A percentile compares a stretch with the other conserved stretches of the same genome.
These are phyloP conservation scores for Pharmacophagus antenor DNA, from an alignment of 2,888 invertebrate genomes.

Conservation along the genomic window DNA sequence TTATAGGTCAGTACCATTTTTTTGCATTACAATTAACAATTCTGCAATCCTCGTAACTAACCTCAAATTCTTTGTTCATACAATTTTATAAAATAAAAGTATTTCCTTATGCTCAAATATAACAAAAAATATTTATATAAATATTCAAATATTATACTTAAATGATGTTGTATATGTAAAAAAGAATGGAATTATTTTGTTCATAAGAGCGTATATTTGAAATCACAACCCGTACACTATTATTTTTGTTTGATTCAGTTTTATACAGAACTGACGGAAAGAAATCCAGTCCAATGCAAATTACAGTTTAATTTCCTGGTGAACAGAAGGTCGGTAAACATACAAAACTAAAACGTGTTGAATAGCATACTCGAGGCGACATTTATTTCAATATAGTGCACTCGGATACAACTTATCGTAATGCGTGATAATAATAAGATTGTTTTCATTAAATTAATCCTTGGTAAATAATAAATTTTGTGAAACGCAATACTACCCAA, in stretches of 20 bases:
- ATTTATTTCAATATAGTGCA: not conserved
- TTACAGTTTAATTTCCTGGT: slow-evolving; percentile 24
- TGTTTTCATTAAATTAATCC: not conserved
- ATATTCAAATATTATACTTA: not conserved
- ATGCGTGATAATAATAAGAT: not conserved
- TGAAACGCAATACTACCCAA: too few species aligned
- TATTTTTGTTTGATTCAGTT: not conserved
- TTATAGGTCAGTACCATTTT: slow-evolving; percentile 80
- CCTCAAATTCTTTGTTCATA: not conserved
- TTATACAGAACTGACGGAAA: slow-evolving; percentile 2
- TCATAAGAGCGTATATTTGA: not conserved
- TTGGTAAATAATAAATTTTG: too few species aligned
- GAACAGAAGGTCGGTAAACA: slow-evolving; percentile 21
- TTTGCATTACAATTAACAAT: not conserved
- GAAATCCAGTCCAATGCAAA: slow-evolving; percentile 19
- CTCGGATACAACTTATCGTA: not conserved
- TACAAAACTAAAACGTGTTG: slow-evolving; percentile 15
- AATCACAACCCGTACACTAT: not conserved
- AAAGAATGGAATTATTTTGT: not conserved
- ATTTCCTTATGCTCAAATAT: not conserved
- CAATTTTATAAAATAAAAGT: not conserved
- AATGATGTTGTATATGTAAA: too few species aligned
- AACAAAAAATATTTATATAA: not conserved
- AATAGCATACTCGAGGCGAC: slow-evolving; percentile 14
- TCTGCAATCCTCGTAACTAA: not conserved